Evolutionary conservation across 2,113 vertebrate genomes (phyloP).

Genomic region (Brienomyrus longianalis): DNA sequence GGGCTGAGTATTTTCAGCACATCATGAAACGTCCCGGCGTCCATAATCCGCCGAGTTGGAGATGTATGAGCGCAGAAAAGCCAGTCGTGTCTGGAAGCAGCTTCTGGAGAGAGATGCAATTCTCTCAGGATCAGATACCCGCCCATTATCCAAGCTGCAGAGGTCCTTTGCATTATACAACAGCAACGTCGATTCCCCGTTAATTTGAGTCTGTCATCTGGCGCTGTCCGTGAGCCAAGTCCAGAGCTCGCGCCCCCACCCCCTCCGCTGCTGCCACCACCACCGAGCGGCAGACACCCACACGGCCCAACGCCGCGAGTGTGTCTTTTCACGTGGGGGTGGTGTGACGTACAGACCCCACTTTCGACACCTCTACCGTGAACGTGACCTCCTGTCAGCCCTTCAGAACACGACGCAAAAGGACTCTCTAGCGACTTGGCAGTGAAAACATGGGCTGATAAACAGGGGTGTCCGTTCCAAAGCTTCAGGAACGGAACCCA

Average conservation of each 20-base stretch:
- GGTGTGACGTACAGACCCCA: not conserved
- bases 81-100: not conserved
- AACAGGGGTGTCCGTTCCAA: not conserved
- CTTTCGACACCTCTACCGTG: not conserved
- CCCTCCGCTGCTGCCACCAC: slow-evolving; percentile 27
- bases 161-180: not conserved
- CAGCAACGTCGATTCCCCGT: slow-evolving; percentile 19
- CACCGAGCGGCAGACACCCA: slow-evolving; percentile 10
- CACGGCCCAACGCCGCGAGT: not conserved
- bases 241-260: slow-evolving; percentile 39
- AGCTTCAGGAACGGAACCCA: not conserved
- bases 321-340: not conserved
- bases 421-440: not conserved
- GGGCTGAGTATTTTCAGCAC: not conserved
- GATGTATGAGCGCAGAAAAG: not conserved
- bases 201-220: slow-evolving; percentile 38
- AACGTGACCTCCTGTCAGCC: not conserved
- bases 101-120: not conserved
- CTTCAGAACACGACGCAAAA: not conserved
- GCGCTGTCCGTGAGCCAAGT: slow-evolving; percentile 35
- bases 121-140: not conserved
- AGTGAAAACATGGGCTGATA: not conserved
- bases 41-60: not conserved
- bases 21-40: not conserved
- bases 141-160: not conserved